Conservation (phyloP, 2,113 vertebrate genomes). For the Gavialis gangeticus region DNA sequence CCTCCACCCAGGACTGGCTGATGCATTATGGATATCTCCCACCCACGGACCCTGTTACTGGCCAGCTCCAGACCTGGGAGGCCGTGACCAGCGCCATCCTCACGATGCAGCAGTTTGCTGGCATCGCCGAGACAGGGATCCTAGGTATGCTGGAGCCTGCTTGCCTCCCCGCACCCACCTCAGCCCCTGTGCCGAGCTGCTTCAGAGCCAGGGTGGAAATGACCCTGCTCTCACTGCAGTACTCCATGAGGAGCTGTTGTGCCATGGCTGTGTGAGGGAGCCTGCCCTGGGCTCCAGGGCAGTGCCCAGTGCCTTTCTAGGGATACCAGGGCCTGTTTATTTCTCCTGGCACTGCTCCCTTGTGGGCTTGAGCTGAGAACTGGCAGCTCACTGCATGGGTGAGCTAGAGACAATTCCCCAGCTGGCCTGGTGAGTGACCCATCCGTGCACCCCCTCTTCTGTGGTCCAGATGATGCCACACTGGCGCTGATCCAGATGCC, state of each 20-base stretch:
- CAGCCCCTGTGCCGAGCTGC: no score
- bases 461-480: conserved; percentile 76
- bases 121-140: conserved; percentile 78
- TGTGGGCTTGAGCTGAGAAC: neutral
- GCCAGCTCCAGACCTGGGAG: conserved; percentile 81
- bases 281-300: no score
- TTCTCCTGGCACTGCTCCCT: neutral
- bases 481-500: conserved; percentile 74
- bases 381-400: neutral
- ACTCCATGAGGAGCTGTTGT: no score
- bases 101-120: conserved; percentile 82
- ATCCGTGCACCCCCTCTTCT: neutral
- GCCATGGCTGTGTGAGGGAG: no score
- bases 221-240: no score
- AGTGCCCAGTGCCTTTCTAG: neutral
- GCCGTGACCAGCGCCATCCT: conserved; percentile 78
- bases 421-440: neutral
- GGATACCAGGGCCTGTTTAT: neutral
- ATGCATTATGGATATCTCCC: conserved; percentile 82
- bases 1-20: conserved; percentile 75
- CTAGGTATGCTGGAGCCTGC: conserved; percentile 61
- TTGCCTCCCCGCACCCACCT: no score
- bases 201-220: no score
- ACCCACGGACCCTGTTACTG: conserved; percentile 74
- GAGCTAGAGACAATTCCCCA: neutral